Evolutionary conservation across 2,888 invertebrate genomes (phyloP), one percentile per base, ranked within the genome.

Genomic region (Caenorhabditis imperialis): DNA sequence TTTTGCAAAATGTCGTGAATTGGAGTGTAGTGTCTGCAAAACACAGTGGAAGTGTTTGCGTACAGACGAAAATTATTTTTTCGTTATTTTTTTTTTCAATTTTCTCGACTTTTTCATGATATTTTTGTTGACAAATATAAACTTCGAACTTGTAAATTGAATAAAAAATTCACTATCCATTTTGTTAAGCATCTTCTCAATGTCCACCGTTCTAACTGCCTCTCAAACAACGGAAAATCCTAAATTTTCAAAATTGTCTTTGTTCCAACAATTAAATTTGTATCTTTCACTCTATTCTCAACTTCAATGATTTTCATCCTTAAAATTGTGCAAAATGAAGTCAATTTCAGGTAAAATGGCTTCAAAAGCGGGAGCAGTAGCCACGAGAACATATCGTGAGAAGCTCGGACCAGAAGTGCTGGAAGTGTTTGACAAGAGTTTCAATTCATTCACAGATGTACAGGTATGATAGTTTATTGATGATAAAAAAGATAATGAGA

Each of bases 351-450:
- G 35, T 37, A 50, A 42, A 55, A 70, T 73, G 67, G 55, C 65
- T 30, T 74, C 74, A 33, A 67, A 74, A 62, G 67, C 55, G 45
- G 72, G 72, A 16, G 25, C 72, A 18, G 72, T 69, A 23, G 72
- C 76, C 3, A 44, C 60, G 0, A 54, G 50, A 38, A 58, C 70
- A 5, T 79, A 55, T 38, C 72, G 76, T 38, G 67, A 79, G 42
- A 58, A 76, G 33, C 55, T 82, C 3, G 77, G 74, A 1, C 67
- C 69, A 27, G 81, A 82, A 45, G 38, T 82, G 22, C 51, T 77
- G n/a, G 74, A 75, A 45, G 79, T 81, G 5, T 82, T 82, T 61
- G 79, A 82, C 27, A 54, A 75, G 35, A 71, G 38, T 20, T 82
- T 62, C 63, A 75, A 72, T 23, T 48, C 53, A 2, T 82, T 82